Base-by-base conservation (phyloP, 2,888 invertebrate genomes). In the Volucella bombylans region DNA sequence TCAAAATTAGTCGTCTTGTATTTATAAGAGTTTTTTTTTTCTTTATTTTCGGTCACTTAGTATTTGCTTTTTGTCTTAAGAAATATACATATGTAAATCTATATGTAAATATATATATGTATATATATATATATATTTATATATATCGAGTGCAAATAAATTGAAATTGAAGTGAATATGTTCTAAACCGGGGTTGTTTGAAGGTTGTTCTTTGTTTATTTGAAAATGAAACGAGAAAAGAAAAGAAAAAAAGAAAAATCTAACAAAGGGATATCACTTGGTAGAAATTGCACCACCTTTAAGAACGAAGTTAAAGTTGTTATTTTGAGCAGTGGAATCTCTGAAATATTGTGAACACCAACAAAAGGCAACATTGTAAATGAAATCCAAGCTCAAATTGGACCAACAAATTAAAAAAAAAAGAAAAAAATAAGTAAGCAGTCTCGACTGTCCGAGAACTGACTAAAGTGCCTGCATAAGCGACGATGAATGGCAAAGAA, bases 51-150 rank as follows among this genome's bases (percentile, higher is more conserved):
- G 62, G 52, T 61, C 39, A 39, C 61, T 74, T 69, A 38, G 43
- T 54, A 54, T 74, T 81, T 69, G 54, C 61, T 61, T 55, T 68
- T 59, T 61, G 71, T 77, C 61, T 81, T 72, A 81, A 79, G 83
- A 86, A 87, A 86, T 86, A 87, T 23, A 23, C 18, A 23, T 87
- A 87, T 87, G 71, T 87, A 87, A 87, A 79, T 82, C 49, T 86
- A 76, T 52, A 31, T 31, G 31, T 86, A 87, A 80, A 86, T 82
- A 85, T 85, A 86, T 87, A 78, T 69, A 83, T 18, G 18, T 18
- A 2, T 80, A 85, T n/a, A n/a, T 74, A 87, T 82, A 86, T 85
- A 82, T 78, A 86, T 81, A 61, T 77, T 15, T 50, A 74, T 76
- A 62, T 68, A 68, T 77, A 43, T 68, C 15, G 41, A 85, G 85